These are phyloP conservation scores for Aquatica leii DNA, from an alignment of 2,888 invertebrate genomes.

Conservation along the genomic window DNA sequence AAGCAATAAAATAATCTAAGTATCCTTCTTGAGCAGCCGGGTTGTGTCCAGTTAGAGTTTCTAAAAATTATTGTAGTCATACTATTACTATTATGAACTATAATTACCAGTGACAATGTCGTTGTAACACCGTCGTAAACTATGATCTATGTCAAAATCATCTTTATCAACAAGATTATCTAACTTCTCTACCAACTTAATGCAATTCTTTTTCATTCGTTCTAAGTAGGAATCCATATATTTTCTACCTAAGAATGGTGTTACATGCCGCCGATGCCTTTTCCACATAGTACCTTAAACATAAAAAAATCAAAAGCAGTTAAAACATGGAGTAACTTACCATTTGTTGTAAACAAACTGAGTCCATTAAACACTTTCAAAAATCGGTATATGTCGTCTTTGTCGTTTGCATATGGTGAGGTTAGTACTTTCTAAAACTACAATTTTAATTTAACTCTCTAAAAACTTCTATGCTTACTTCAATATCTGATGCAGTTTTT, in stretches of 20 bases:
- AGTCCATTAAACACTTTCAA: conserved; percentile 21
- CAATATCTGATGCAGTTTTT: conserved; percentile 12
- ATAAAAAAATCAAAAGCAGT: not conserved
- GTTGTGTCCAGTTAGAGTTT: conserved; percentile 14
- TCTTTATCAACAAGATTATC: not conserved
- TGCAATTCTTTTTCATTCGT: not conserved
- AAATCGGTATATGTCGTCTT: conserved; percentile 22
- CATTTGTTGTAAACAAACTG: conserved; percentile 18
- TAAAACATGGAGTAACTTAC: not conserved
- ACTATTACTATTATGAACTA: not conserved
- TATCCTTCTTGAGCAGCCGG: conserved; percentile 22
- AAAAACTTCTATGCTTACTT: conserved; percentile 9
- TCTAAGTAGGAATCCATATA: conserved; percentile 18
- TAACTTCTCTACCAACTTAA: conserved; percentile 8
- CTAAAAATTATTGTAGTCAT: conserved; percentile 14
- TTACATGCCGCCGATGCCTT: conserved; percentile 13
- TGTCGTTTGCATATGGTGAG: conserved; percentile 6
- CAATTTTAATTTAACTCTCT: not conserved
- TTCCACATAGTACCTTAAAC: conserved; percentile 22
- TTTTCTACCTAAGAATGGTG: conserved; percentile 16
- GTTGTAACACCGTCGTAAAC: conserved; percentile 8
- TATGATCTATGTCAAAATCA: conserved; percentile 15
- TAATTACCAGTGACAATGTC: conserved; percentile 23
- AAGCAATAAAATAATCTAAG: not conserved
- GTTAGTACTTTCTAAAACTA: conserved; percentile 18